A percentile compares a stretch with the other conserved stretches of the same genome.
Conservation (phyloP, 2,797 vertebrate species). For the Amblyraja radiata region DNA sequence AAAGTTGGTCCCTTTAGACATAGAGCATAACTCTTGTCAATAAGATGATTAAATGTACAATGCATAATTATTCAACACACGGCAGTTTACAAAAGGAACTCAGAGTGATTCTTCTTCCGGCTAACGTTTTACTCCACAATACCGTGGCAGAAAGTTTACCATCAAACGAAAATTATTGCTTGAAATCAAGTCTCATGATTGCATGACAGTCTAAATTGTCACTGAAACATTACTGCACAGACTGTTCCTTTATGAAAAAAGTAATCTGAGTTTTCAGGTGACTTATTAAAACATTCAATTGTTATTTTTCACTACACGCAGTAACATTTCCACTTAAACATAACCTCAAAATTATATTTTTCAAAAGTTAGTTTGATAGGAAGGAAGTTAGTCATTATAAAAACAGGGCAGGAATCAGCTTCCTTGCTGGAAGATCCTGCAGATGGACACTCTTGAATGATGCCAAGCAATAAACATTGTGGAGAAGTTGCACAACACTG, state of each 20-base stretch:
- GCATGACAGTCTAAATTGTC: background rate
- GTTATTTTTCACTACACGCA: background rate
- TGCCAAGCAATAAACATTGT: background rate
- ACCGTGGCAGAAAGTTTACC: no score
- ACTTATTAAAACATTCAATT: background rate
- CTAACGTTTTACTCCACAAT: no score
- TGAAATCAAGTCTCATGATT: background rate
- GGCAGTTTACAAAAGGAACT: background rate
- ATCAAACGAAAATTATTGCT: background rate
- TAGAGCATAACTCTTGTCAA: background rate
- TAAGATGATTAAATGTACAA: background rate
- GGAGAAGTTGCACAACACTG: no score
- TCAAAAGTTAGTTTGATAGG: background rate
- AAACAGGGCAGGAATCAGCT: background rate
- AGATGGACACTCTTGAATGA: background rate
- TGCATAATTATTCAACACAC: background rate
- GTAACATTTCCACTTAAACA: background rate
- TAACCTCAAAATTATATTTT: background rate
- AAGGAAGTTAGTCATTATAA: conserved; percentile 24
- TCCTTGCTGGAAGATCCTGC: conserved; percentile 19
- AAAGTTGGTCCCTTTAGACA: background rate
- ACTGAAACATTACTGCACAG: background rate
- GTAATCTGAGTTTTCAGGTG: background rate
- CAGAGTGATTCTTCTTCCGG: background rate
- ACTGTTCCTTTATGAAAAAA: background rate